Evolutionary conservation across 2,888 invertebrate species (phyloP).

Genomic region (Plagiodera versicolora): DNA sequence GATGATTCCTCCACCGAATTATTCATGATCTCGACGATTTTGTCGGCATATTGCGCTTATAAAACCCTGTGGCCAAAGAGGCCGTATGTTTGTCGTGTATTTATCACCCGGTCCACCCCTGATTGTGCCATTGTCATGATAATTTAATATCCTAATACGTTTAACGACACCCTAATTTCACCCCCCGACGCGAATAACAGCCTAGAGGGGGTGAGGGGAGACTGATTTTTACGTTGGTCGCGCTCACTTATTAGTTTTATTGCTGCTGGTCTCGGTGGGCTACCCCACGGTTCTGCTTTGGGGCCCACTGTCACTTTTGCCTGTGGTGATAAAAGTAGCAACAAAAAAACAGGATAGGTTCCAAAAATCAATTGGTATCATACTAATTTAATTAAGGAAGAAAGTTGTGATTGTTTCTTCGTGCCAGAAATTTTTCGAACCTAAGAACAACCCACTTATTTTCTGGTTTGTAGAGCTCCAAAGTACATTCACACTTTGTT

Average conservation of each 20-base stretch:
- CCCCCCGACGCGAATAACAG: slow-evolving; percentile 38
- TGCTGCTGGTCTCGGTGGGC: background rate
- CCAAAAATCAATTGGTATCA: too few relatives aligned
- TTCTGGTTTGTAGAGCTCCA: too few relatives aligned
- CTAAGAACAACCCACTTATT: too few relatives aligned
- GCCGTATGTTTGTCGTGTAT: slow-evolving; percentile 57
- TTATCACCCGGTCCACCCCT: slow-evolving; percentile 53
- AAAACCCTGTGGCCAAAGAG: slow-evolving; percentile 56
- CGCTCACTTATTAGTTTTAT: slow-evolving; percentile 11
- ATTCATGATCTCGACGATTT: slow-evolving; percentile 51
- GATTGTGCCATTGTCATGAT: slow-evolving; percentile 57
- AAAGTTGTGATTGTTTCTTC: too few relatives aligned
- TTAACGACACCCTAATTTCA: slow-evolving; percentile 57
- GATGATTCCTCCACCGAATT: slow-evolving; percentile 44
- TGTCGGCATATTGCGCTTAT: slow-evolving; percentile 55
- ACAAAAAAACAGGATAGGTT: too few relatives aligned
- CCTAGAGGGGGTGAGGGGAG: slow-evolving; percentile 25
- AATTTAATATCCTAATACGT: slow-evolving; percentile 59
- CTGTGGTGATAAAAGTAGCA: too few relatives aligned
- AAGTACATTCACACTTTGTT: too few relatives aligned
- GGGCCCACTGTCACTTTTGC: background rate
- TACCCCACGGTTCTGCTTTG: background rate
- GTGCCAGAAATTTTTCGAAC: too few relatives aligned
- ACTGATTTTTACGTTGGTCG: slow-evolving; percentile 29
- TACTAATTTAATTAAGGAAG: too few relatives aligned